Evolutionary conservation across 2,113 vertebrate species (phyloP).

Genomic region (Chaetops frenatus): DNA sequence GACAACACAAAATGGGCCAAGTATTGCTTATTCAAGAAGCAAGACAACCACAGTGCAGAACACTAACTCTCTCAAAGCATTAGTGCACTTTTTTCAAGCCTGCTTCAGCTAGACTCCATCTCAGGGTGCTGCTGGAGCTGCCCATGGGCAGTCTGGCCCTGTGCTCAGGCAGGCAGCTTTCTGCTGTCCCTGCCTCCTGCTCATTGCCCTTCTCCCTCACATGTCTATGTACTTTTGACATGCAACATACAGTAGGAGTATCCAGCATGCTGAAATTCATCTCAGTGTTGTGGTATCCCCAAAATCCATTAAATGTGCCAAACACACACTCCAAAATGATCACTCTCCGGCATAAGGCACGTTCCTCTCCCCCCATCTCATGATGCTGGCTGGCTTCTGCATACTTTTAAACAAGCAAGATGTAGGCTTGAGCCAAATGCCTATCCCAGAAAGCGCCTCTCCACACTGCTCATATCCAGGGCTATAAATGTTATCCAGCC

Average conservation of each 20-base stretch:
- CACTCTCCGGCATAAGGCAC: background rate
- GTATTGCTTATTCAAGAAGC: background rate
- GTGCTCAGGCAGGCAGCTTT: background rate
- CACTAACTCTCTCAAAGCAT: background rate
- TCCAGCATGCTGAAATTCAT: background rate
- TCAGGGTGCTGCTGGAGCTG: background rate
- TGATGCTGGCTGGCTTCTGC: background rate
- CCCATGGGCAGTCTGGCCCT: accelerated
- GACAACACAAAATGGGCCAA: background rate
- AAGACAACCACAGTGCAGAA: accelerated
- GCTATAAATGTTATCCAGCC: background rate
- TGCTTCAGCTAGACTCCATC: background rate
- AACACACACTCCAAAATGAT: background rate
- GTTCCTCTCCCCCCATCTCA: background rate
- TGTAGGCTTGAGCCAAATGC: background rate
- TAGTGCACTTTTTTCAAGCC: background rate
- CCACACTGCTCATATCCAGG: background rate
- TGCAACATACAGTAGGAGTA: background rate
- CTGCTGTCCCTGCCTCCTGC: background rate
- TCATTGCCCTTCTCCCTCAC: background rate
- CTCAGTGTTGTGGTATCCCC: background rate
- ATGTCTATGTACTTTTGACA: background rate
- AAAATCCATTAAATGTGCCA: background rate
- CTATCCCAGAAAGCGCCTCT: background rate
- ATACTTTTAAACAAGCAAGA: background rate